These are phyloP conservation scores for Caenorhabditis macrosperma DNA, from an alignment of 2,888 invertebrate species.

Conservation along the genomic window DNA sequence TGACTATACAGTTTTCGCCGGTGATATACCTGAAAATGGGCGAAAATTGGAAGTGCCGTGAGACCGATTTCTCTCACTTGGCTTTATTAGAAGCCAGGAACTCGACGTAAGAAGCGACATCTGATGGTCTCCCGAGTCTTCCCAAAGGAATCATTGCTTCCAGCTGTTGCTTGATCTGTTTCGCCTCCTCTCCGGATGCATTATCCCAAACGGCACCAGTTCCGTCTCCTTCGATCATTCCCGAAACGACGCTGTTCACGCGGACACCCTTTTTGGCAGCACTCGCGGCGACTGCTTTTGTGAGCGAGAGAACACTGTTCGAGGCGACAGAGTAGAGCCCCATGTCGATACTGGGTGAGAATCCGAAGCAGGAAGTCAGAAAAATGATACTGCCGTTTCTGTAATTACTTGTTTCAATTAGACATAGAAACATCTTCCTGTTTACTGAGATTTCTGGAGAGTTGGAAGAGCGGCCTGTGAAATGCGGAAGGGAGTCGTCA, in stretches of 20 bases:
- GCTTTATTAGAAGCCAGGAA: slow-evolving; percentile 71
- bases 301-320: slow-evolving; percentile 67
- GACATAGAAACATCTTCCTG: neutral
- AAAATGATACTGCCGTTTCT: slow-evolving; percentile 66
- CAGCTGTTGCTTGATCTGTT: slow-evolving; percentile 49
- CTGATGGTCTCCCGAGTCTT: slow-evolving; percentile 67
- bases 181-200: slow-evolving; percentile 57
- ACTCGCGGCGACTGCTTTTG: slow-evolving; percentile 59
- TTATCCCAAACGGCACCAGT: slow-evolving; percentile 71
- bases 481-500: slow-evolving; percentile 73
- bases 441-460: slow-evolving; percentile 68
- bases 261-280: slow-evolving; percentile 65
- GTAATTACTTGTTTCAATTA: slow-evolving; percentile 8
- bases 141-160: slow-evolving; percentile 75
- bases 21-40: slow-evolving; percentile 71
- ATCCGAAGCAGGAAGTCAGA: slow-evolving; percentile 66
- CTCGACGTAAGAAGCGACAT: slow-evolving; percentile 70
- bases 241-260: slow-evolving; percentile 71
- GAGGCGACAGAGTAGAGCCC: slow-evolving; percentile 73
- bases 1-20: slow-evolving; percentile 73
- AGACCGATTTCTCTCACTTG: slow-evolving; percentile 8
- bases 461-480: slow-evolving; percentile 65
- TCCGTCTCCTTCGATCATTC: slow-evolving; percentile 74
- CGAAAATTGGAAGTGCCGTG: neutral
- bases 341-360: slow-evolving; percentile 72